These are phyloP conservation scores for Selene dorsalis DNA, from an alignment of 2,797 vertebrate species.

Conservation along the genomic window DNA sequence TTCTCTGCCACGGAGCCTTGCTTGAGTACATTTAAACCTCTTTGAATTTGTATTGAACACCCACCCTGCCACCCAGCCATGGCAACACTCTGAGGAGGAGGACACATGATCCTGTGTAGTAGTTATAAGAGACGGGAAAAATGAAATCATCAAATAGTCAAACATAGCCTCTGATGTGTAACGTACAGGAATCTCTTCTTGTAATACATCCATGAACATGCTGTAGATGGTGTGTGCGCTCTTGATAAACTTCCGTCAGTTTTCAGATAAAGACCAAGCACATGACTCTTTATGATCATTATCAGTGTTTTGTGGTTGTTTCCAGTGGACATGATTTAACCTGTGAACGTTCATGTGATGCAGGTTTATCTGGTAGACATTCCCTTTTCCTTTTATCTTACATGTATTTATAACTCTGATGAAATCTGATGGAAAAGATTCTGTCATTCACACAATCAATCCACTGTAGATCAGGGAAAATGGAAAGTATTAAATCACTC, in stretches of 20 bases:
- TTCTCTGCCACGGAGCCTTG: no score
- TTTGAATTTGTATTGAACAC: no score
- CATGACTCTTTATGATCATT: slow-evolving; percentile 15
- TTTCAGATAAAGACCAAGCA: neutral
- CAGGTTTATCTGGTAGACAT: neutral
- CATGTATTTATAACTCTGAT: neutral
- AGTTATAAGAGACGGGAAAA: no score
- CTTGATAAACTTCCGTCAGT: slow-evolving; percentile 7
- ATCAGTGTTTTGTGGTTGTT: neutral
- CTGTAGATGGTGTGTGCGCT: neutral
- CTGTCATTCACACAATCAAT: neutral
- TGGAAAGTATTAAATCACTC: neutral
- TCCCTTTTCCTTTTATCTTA: neutral
- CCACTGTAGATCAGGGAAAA: neutral
- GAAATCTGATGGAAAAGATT: neutral
- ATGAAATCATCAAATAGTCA: no score
- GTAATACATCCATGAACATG: no score
- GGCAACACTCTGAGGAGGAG: no score
- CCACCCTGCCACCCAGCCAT: no score
- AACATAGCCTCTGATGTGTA: no score
- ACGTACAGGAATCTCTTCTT: no score
- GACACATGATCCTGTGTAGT: no score
- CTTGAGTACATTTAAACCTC: no score
- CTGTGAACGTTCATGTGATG: slow-evolving; percentile 10
- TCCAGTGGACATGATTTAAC: slow-evolving; percentile 1